phyloP scores from a whole-genome alignment of 1,140 invertebrate species.

The Philotrypesis tridentata region DNA sequence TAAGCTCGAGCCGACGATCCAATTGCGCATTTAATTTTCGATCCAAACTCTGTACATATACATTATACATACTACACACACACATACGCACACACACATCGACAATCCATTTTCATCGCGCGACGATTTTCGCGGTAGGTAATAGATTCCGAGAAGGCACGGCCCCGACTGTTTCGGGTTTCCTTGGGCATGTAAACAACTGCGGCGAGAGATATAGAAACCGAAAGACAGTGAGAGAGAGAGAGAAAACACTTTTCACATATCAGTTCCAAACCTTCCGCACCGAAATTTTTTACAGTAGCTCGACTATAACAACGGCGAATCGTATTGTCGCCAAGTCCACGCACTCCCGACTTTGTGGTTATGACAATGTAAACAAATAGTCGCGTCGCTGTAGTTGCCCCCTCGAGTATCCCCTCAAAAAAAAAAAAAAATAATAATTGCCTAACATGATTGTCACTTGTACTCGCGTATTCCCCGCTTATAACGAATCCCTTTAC shows the following conservation, averaged over 20 bases:
- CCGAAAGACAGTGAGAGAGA: not conserved
- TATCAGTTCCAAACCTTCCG: not conserved
- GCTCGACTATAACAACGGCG: not conserved
- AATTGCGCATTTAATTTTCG: too few relatives aligned
- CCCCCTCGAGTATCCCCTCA: too few relatives aligned
- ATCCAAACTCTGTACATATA: too few relatives aligned
- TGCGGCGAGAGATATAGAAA: too few relatives aligned
- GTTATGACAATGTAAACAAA: not conserved
- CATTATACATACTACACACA: too few relatives aligned
- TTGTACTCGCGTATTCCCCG: too few relatives aligned
- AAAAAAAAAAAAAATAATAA: not conserved
- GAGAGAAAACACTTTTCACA: not conserved
- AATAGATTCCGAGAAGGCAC: not conserved
- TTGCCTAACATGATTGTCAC: too few relatives aligned
- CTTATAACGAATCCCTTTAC: too few relatives aligned
- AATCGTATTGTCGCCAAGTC: not conserved
- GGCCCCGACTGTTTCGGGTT: not conserved
- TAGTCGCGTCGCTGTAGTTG: not conserved
- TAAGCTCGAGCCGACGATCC: too few relatives aligned
- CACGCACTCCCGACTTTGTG: not conserved
- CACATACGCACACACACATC: too few relatives aligned
- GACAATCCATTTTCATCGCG: not conserved
- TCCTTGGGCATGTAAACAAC: not conserved
- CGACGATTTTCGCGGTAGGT: not conserved
- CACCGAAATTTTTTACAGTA: not conserved